Conservation (phyloP, 2,797 vertebrate genomes). For the Molossus alvarezi region DNA sequence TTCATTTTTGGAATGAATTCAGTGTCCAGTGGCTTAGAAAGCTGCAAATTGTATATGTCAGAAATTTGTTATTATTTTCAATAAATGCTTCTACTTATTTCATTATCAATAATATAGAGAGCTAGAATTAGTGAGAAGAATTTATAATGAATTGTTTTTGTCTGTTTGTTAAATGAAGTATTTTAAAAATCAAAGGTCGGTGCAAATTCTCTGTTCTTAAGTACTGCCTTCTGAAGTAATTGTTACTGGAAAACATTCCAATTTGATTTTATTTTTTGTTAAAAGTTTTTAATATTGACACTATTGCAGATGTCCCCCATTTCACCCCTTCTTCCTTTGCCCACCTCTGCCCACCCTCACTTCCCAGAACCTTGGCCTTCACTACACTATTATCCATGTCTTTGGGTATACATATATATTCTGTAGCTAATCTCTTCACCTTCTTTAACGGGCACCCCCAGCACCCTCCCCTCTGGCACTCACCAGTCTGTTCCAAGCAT, state of each 20-base stretch:
- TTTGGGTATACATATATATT: not conserved
- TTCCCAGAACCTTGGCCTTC: not conserved
- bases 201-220: not conserved
- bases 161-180: not conserved
- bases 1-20: conserved; percentile 78
- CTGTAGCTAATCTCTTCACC: not conserved
- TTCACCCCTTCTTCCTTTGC: not conserved
- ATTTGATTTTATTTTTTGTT: conserved; percentile 41
- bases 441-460: not conserved
- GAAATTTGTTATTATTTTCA: conserved; percentile 65
- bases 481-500: not conserved
- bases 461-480: not conserved
- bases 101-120: conserved; percentile 5
- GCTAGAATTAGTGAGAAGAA: not conserved
- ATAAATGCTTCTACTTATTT: conserved; percentile 47
- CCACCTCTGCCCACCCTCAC: not conserved
- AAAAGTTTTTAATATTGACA: not conserved
- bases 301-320: not conserved
- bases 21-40: conserved; percentile 62
- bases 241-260: not conserved
- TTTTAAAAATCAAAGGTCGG: conserved; percentile 59
- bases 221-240: not conserved
- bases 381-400: not conserved
- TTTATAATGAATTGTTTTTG: conserved; percentile 56
- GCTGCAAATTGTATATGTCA: conserved; percentile 57